Evolutionary conservation across 2,113 vertebrate species (phyloP), one percentile per base, ranked within the genome.

Genomic region (Vidua macroura): DNA sequence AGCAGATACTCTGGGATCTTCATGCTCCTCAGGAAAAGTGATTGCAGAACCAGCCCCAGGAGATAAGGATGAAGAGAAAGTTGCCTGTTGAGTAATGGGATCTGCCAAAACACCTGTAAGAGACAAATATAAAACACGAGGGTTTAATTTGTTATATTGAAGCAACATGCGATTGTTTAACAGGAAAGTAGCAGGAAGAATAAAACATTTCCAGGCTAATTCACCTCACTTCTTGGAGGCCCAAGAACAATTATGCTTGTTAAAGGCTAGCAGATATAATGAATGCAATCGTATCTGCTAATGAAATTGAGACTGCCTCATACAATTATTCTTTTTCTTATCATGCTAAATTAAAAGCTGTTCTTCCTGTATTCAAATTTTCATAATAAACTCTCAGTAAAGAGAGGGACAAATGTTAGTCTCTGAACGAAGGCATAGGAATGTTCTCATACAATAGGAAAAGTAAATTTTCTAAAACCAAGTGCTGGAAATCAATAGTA

Each of bases 11-110:
- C 98, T 96, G 58, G 98, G 98, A 70, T 99, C 99, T 55, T 99
- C 99, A 6, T 83, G 97, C 25, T 99, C 98, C 78, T 99, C 99
- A 5, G 99, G 99, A 94, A 99, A 99, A 19, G 99, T 99, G 90
- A 99, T 99, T 55, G 99, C 96, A 35, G 99, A 99, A 33, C 96
- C 97, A 41, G 97, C 13, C 52, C 95, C 97, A 37, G 97, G 95
- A 15, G 97, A 92, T 96, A 98, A 90, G 75, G 93, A 39, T 12
- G 95, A 81, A 17, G 92, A 74, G 24, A 97, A 73, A 39, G 98
- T 91, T 79, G 97, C 78, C 97, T 98, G 98, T 53, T 99, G 98
- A 81, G 98, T 97, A 96, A 99, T 97, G 33, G 99, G 97, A 95
- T 97, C 95, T 60, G 98, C 78, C 74, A 98, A 92, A 53, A 98